A percentile compares a stretch with the other conserved stretches of the same genome.
phyloP scores from a whole-genome alignment of 2,797 vertebrate genomes.

The Cynopterus sphinx region DNA sequence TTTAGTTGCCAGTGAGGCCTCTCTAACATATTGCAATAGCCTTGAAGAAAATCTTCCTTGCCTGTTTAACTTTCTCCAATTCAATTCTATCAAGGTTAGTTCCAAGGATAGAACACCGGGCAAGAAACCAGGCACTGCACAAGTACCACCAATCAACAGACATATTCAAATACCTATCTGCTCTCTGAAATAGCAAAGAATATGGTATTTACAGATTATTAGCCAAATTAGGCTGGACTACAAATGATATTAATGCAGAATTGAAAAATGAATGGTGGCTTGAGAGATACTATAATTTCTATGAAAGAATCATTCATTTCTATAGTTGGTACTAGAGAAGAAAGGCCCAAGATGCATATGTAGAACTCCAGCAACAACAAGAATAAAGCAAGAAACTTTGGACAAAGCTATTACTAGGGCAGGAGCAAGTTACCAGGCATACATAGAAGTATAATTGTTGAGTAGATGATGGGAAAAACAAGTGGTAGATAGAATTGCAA shows the following conservation, averaged over 20 bases:
- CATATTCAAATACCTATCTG: background rate
- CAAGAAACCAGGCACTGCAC: background rate
- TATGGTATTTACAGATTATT: background rate
- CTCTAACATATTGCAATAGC: background rate
- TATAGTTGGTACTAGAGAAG: background rate
- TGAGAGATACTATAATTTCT: background rate
- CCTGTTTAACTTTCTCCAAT: background rate
- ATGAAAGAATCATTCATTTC: background rate
- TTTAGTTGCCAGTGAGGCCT: background rate
- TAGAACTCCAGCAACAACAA: background rate
- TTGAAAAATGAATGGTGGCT: constrained; percentile 20
- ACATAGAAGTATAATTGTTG: background rate
- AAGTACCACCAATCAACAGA: background rate
- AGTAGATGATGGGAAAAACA: background rate
- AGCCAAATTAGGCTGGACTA: background rate
- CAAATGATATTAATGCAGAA: background rate
- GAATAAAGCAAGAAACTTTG: background rate
- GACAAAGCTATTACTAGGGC: background rate
- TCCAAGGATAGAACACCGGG: background rate
- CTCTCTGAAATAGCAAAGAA: background rate
- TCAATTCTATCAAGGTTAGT: background rate
- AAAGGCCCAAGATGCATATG: background rate
- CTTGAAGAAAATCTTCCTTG: background rate
- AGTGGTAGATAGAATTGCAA: background rate
- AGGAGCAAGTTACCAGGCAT: background rate